Evolutionary conservation across 2,888 invertebrate species (phyloP).

Genomic region (Aquatica leii): DNA sequence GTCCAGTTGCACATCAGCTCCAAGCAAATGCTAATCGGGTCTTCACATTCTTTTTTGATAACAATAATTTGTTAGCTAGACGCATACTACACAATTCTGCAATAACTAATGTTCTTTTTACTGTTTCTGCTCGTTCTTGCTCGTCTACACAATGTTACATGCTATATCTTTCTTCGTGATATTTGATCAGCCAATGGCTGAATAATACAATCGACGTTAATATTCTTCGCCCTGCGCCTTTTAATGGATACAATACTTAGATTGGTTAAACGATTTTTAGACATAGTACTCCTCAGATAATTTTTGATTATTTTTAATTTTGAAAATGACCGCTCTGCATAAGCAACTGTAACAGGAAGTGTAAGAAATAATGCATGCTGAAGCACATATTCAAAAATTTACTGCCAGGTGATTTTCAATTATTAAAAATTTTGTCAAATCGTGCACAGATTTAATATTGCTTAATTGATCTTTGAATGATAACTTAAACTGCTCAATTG

Average conservation of each 20-base stretch:
- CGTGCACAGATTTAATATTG: background rate
- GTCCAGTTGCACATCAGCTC: background rate
- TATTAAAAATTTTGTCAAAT: background rate
- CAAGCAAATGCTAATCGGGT: background rate
- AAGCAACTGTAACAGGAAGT: constrained; percentile 1
- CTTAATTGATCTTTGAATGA: background rate
- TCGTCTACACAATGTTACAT: too few relatives aligned
- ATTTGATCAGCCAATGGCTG: constrained; percentile 11
- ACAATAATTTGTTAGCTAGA: too few relatives aligned
- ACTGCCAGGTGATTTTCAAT: background rate
- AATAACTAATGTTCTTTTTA: background rate
- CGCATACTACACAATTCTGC: too few relatives aligned
- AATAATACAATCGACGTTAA: background rate
- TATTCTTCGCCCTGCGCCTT: background rate
- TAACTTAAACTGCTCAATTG: background rate
- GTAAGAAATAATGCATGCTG: background rate
- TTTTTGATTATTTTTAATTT: constrained; percentile 14
- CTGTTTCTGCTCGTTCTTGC: too few relatives aligned
- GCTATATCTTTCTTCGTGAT: constrained; percentile 25
- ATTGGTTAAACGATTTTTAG: background rate
- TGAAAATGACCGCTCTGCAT: background rate
- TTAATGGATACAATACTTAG: background rate
- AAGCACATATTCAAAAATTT: background rate
- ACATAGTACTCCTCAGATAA: constrained; percentile 7
- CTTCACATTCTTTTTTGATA: too few relatives aligned